Conservation (phyloP, 1,140 invertebrate genomes). For the Uloborus diversus region DNA sequence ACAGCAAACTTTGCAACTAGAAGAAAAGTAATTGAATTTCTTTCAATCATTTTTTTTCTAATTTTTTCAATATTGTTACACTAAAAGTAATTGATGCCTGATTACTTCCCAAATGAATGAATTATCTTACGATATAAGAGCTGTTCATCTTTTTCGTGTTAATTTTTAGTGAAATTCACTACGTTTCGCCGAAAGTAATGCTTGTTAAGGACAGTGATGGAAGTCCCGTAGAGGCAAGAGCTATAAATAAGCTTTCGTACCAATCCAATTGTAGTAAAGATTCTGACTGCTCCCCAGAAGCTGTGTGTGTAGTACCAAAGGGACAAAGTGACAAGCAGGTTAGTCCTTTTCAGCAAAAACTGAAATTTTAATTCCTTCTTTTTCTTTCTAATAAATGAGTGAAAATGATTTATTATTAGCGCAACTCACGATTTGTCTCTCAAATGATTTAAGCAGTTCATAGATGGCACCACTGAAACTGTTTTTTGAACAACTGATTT, state of each 20-base stretch:
- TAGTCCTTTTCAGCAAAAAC: not conserved
- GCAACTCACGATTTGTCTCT: too few species aligned
- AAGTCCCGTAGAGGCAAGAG: not conserved
- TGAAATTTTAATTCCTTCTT: not conserved
- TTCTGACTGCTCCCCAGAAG: constrained; percentile 5
- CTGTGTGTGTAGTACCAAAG: constrained; percentile 6
- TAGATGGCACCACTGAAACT: too few species aligned
- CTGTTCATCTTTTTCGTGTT: not conserved
- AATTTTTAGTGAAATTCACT: constrained; percentile 27
- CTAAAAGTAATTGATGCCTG: too few species aligned
- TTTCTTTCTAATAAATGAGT: too few species aligned
- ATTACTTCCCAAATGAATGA: not conserved
- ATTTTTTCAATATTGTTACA: too few species aligned
- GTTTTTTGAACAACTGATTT: not conserved
- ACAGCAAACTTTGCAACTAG: too few species aligned
- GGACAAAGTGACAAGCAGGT: not conserved
- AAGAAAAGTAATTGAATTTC: too few species aligned
- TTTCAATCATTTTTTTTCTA: too few species aligned
- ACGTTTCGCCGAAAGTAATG: not conserved
- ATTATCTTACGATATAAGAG: not conserved
- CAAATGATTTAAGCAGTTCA: too few species aligned
- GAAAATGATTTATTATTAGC: too few species aligned
- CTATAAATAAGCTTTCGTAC: not conserved
- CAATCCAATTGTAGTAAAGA: constrained; percentile 9
- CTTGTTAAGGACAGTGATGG: not conserved